Conservation (phyloP, 1,140 invertebrate genomes). For the Eumeta japonica region DNA sequence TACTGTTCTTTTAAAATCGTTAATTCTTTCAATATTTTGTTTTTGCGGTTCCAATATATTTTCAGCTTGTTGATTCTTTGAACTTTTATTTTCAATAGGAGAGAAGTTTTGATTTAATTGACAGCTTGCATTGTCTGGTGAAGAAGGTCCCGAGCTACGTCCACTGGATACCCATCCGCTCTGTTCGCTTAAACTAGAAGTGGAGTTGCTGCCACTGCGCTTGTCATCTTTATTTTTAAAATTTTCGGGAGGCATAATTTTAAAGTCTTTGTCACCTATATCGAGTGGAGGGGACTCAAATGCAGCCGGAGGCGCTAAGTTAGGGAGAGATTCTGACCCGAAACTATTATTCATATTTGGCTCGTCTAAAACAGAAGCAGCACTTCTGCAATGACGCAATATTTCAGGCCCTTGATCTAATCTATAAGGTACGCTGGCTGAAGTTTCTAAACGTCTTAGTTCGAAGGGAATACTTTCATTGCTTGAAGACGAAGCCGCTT, state of each 20-base stretch:
- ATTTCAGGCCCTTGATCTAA: slow-evolving; percentile 53
- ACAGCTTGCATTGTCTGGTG: slow-evolving; percentile 56
- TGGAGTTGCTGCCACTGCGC: slow-evolving; percentile 58
- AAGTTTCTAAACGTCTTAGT: slow-evolving; percentile 56
- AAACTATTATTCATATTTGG: slow-evolving; percentile 47
- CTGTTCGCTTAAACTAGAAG: slow-evolving; percentile 72
- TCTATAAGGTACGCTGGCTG: slow-evolving; percentile 61
- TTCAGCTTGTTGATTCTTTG: slow-evolving; percentile 29
- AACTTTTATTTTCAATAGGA: slow-evolving; percentile 20
- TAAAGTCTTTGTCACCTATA: slow-evolving; percentile 53
- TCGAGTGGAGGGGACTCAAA: slow-evolving; percentile 55
- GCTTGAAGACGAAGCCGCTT: slow-evolving; percentile 54
- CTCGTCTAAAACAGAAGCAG: slow-evolving; percentile 59
- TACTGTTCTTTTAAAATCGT: slow-evolving; percentile 50
- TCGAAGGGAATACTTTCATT: slow-evolving; percentile 54
- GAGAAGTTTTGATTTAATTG: slow-evolving; percentile 47
- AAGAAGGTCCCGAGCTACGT: slow-evolving; percentile 60
- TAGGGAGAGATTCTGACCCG: slow-evolving; percentile 63
- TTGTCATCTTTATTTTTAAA: slow-evolving; percentile 51
- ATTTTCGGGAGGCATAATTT: slow-evolving; percentile 52
- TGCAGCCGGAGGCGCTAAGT: slow-evolving; percentile 60
- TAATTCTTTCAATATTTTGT: slow-evolving; percentile 36
- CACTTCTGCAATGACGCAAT: slow-evolving; percentile 63
- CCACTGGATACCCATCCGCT: slow-evolving; percentile 76
- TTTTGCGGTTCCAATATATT: slow-evolving; percentile 19